Evolutionary conservation across 2,113 vertebrate species (phyloP), one percentile per base, ranked within the genome.

Genomic region (Apus apus): DNA sequence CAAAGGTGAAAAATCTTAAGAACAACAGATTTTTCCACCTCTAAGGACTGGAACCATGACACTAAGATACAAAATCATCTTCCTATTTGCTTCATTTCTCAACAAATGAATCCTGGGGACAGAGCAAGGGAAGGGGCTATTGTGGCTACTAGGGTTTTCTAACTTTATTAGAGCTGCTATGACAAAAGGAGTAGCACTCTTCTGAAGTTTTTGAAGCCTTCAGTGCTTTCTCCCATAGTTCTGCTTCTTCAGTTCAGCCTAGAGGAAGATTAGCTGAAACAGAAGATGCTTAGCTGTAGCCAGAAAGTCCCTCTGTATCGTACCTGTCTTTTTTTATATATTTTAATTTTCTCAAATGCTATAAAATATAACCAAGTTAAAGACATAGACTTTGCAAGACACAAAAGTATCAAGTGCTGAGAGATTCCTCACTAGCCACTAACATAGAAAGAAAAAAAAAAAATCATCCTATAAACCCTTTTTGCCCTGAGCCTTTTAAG

Each of bases 321-420:
- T 12, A 8, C 2, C 2, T 19, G 1, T 40, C 12, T 11, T 45
- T 15, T 8, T 21, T 27, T 34, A 38, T 34, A 38, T 38, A 38
- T 22, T 40, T 34, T 3, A 83, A 29, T 5, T 4, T 22, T 15
- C 3, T 4, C 8, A 26, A 60, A 40, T 0, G 2, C 5, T 11
- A 13, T 62, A 30, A 46, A 22, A 32, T 1, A 8, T 0, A 61
- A 60, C 29, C 5, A 48, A 22, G 1, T 11, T 4, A 61, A 8
- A 15, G 26, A 43, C 5, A 50, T 0, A 13, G 3, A 40, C 27
- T 67, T 70, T 54, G 6, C 36, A 15, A 62, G 34, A 58, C 48
- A 18, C 1, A 60, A 56, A 8, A 10, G 2, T 56, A 32, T 13
- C 6, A 56, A 7, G 12, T 38, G 5, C 6, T 13, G 6, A 46